phyloP scores from a whole-genome alignment of 23 tunicate genomes.

The Ciona savignyi region DNA sequence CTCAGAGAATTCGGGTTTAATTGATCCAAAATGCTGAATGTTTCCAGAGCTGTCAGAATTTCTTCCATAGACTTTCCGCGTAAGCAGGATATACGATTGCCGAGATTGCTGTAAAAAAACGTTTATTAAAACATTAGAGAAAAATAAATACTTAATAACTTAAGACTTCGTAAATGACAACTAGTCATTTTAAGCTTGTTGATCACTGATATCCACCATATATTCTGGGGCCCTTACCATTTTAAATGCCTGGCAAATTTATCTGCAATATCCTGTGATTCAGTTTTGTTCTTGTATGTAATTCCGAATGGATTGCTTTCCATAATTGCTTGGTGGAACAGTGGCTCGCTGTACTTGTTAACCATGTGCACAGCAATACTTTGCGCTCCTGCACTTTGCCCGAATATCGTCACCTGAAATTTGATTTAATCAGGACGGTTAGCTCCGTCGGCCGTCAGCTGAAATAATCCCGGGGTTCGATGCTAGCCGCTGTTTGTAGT shows the following conservation, averaged over 20 bases:
- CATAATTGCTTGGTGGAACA: conserved; percentile 52
- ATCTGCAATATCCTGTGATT: conserved; percentile 43
- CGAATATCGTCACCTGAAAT: conserved; percentile 68
- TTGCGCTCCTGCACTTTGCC: conserved; percentile 86
- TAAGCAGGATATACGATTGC: too few relatives aligned
- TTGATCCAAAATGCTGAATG: conserved; percentile 23
- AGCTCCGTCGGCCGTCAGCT: too few relatives aligned
- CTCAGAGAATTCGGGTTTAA: conserved; percentile 31
- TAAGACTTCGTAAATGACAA: too few relatives aligned
- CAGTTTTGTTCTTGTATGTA: conserved; percentile 30
- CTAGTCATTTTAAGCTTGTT: too few relatives aligned
- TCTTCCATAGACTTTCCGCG: conserved; percentile 35
- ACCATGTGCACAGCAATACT: conserved; percentile 61
- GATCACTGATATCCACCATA: too few relatives aligned
- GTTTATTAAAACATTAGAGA: too few relatives aligned
- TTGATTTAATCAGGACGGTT: too few relatives aligned
- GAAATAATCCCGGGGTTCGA: too few relatives aligned
- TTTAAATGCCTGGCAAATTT: conserved; percentile 31
- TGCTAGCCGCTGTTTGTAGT: too few relatives aligned
- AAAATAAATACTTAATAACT: too few relatives aligned
- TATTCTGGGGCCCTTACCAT: too few relatives aligned
- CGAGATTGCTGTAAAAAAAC: too few relatives aligned
- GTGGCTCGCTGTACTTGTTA: conserved; percentile 25
- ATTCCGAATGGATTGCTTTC: conserved; percentile 80
- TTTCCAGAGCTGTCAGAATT: conserved; percentile 10